Evolutionary conservation across 2,888 invertebrate genomes (phyloP).

Genomic region (Cheilosia vulpina): DNA sequence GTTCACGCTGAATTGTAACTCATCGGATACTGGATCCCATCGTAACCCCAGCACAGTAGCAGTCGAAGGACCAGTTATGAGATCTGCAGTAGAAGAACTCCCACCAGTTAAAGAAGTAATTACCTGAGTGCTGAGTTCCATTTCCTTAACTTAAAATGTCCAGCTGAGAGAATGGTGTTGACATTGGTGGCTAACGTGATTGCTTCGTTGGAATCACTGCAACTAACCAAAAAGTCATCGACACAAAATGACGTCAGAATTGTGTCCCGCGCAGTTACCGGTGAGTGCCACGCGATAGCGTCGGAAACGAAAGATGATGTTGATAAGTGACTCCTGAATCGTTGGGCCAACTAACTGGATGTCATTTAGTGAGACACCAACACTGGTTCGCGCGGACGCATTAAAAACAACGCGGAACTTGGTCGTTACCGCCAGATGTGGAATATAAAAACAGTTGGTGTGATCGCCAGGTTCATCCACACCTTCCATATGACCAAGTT

Average conservation of each 20-base stretch:
- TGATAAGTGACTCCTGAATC: conserved; percentile 34
- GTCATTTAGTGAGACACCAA: conserved; percentile 53
- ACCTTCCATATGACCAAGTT: conserved; percentile 39
- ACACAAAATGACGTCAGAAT: conserved; percentile 49
- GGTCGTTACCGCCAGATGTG: conserved; percentile 36
- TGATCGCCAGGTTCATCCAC: conserved; percentile 40
- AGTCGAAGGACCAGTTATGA: conserved; percentile 2
- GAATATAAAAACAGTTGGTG: conserved; percentile 32
- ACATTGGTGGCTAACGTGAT: conserved; percentile 19
- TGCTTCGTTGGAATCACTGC: conserved; percentile 8
- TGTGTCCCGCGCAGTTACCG: conserved; percentile 28
- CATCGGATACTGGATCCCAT: conserved; percentile 23
- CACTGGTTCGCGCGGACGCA: conserved; percentile 13
- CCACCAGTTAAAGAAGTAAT: conserved; percentile 9
- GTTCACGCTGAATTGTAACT: conserved; percentile 8
- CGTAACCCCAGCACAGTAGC: conserved; percentile 27
- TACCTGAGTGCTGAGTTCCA: conserved; percentile 24
- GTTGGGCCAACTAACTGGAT: conserved; percentile 17
- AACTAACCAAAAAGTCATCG: conserved; percentile 45
- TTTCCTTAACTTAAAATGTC: conserved; percentile 34
- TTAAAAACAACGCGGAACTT: conserved; percentile 63
- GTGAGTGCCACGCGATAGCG: neutral
- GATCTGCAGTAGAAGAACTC: conserved; percentile 21
- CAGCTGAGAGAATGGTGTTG: conserved; percentile 11
- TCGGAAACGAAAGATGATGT: no score